Percentiles rank a stretch among this genome's conserved stretches.
Conservation (phyloP, 2,797 vertebrate genomes). For the Ispidina picta region DNA sequence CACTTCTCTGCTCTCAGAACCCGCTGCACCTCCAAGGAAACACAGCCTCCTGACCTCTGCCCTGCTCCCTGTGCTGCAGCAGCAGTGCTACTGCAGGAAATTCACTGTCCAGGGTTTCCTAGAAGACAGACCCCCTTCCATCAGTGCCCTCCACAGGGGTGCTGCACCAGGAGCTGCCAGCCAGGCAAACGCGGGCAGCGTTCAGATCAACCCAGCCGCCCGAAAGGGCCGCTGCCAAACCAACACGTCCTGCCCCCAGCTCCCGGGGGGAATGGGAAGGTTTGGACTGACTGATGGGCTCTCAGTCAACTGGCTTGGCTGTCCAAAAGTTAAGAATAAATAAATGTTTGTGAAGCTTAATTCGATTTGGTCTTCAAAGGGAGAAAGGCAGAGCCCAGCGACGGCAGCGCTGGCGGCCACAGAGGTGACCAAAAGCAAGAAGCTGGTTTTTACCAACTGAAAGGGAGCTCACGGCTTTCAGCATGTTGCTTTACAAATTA, state of each 20-base stretch:
- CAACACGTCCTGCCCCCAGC: not conserved
- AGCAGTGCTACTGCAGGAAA: not conserved
- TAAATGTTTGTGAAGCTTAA: not conserved
- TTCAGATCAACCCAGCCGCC: not conserved
- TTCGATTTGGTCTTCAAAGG: not conserved
- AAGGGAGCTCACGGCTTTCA: not conserved
- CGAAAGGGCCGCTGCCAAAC: not conserved
- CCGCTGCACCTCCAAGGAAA: not conserved
- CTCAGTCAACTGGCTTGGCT: not conserved
- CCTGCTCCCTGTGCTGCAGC: not conserved
- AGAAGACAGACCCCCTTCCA: not conserved
- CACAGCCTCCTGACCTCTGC: not conserved
- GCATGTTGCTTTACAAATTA: not conserved
- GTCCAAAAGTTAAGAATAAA: not conserved
- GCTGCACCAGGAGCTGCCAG: not conserved
- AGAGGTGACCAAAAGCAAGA: not conserved
- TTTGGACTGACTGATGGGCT: not conserved
- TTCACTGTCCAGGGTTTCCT: not conserved
- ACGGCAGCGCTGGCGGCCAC: fast-evolving
- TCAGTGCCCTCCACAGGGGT: not conserved
- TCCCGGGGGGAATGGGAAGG: not conserved
- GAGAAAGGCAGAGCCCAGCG: not conserved
- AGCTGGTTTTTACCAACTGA: not conserved
- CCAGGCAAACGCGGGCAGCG: not conserved
- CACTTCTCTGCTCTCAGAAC: not conserved